Base-by-base conservation (phyloP, 2,113 vertebrate genomes). In the Protobothrops mucrosquamatus region DNA sequence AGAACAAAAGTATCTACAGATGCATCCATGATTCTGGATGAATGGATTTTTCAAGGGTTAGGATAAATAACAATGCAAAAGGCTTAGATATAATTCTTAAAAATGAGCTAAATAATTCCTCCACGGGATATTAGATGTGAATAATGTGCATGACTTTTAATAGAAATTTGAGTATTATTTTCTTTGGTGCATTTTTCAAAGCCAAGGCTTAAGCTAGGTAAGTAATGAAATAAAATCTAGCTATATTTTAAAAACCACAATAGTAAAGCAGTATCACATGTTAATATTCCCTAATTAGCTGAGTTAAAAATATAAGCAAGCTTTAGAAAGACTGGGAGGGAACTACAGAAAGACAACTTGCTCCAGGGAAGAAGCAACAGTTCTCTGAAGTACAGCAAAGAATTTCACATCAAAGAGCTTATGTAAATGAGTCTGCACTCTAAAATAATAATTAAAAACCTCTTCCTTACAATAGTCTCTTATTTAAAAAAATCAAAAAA, bases 391-490 rank as follows among this genome's bases (percentile, higher is more conserved):
- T 97, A 95, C 95, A 97, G 95, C 97, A 96, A 97, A 97, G 97
- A 97, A 97, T 97, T 97, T 97, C 97, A 98, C 97, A 98, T 98
- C 98, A 98, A 98, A 98, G 98, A 96, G 95, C 92, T 96, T 97
- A 97, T 97, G 96, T 97, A 97, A 98, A 98, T 97, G 96, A 96
- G 94, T 94, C 96, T 97, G 97, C 97, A 97, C 97, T 97, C 95
- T 97, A 96, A 96, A 95, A 96, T 96, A 96, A 95, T 92, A 93
- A 96, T 92, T 93, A 96, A 95, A 92, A 48, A 93, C 95, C 93
- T 96, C 95, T 90, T 95, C 91, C 93, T 96, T 95, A 96, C 95
- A 96, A 92, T 95, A 91, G 95, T 93, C 93, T 91, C 96, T 97
- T 97, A 95, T 51, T 95, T 39, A 69, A 96, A 91, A 91, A 29